Base-by-base conservation (phyloP, 2,113 vertebrate genomes). In the Natator depressus region DNA sequence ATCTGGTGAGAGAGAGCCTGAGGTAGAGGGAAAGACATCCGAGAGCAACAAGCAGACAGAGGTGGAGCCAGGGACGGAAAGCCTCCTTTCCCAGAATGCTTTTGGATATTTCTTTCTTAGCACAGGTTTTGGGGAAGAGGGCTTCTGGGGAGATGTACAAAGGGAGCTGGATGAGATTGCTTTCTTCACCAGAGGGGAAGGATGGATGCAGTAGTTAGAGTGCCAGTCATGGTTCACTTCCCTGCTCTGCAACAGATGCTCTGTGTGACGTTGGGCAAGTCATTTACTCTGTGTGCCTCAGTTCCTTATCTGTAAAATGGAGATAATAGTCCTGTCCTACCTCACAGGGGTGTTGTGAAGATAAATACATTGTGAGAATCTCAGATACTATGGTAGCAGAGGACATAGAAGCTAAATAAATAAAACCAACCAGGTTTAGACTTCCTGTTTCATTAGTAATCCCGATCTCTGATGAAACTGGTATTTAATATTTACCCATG, bases 1-100 rank as follows among this genome's bases (percentile, higher is more conserved):
- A 95, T 95, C 93, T 96, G 95, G 95, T 95, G 96, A 90, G 89
- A 88, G 90, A 2, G 82, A 95, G 96, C 94, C 96, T 94, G 96
- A 95, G 81, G 90, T 90, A 95, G 88, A 85, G 90, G 87, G 87
- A 95, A 92, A 97, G 95, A 80, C 81, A 2, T 96, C 94, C 84
- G 95, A 95, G 95, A 95, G 93, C 92, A 95, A 94, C 89, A 94
- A 54, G 69, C 93, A 94, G 96, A 95, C 96, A 96, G 96, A 97
- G 85, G 92, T 85, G 87, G 87, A 89, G 0, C 16, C 1, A 96
- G 96, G 96, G 97, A 96, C 96, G 94, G 95, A 97, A 95, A 96
- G 96, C 94, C 96, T 91, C 94, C 96, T 97, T 97, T 96, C 97
- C 94, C 96, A 96, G 90, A 95, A 94, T 95, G 96, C 95, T 97